A percentile compares a stretch with the other conserved stretches of the same genome.
Conservation (phyloP, 2,113 vertebrate species). For the Recurvirostra avosetta region DNA sequence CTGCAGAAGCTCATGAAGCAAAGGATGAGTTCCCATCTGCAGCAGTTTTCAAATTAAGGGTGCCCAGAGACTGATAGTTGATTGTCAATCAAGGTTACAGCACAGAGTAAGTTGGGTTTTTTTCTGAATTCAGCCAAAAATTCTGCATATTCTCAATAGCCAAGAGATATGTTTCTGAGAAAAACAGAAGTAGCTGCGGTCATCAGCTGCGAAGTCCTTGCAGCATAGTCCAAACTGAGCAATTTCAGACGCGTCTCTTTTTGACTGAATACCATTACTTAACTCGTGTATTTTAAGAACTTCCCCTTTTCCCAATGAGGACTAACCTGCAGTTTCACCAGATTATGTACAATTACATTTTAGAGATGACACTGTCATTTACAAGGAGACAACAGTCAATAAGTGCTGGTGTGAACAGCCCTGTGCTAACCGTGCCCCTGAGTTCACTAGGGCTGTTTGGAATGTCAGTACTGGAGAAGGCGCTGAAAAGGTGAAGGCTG, state of each 20-base stretch:
- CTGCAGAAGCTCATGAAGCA: not conserved
- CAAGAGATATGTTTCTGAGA: not conserved
- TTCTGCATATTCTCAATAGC: not conserved
- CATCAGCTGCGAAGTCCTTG: not conserved
- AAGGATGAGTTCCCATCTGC: not conserved
- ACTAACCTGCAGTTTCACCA: not conserved
- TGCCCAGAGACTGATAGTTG: not conserved
- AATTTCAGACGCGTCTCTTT: not conserved
- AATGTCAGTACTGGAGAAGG: not conserved
- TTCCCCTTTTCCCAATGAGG: not conserved
- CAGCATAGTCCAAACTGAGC: not conserved
- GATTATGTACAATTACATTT: not conserved
- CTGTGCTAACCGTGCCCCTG: not conserved
- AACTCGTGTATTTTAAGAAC: not conserved
- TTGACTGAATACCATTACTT: not conserved
- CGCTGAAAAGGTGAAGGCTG: not conserved
- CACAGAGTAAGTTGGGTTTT: not conserved
- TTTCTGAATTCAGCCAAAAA: not conserved
- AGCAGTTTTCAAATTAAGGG: not conserved
- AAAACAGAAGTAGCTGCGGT: not conserved
- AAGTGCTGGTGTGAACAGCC: not conserved
- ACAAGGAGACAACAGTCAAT: not conserved
- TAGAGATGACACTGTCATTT: not conserved
- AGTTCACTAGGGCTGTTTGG: not conserved
- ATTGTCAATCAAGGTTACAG: not conserved